Base-by-base conservation (phyloP, 2,888 invertebrate species). In the Helicoverpa assulta region DNA sequence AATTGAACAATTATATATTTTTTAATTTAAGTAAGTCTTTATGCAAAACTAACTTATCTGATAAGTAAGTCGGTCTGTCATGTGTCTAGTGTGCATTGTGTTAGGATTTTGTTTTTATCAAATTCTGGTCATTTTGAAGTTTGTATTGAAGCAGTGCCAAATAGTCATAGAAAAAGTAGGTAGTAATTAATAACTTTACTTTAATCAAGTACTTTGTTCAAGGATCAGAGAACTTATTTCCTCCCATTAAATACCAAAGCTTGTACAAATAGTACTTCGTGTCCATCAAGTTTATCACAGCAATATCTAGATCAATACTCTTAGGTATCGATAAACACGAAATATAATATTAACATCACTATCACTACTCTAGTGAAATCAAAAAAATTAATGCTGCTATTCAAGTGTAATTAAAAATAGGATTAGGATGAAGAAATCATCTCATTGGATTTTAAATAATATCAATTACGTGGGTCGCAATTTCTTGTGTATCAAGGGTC, bases 291-390 rank as follows among this genome's bases (percentile, higher is more conserved):
- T 19, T 55, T 65, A 73, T 65, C 59, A 52, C 14, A 18, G 14
- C n/a, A 64, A 54, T 63, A 50, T 43, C 37, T 14, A 50, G 52
- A 59, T 67, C 51, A 26, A 64, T 53, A 69, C 10, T 21, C 19
- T 26, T 70, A n/a, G n/a, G n/a, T n/a, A 21, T 70, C 37, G 33
- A 62, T 74, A 43, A 40, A 54, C 16, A 7, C 14, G 16, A 0
- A 43, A 56, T 8, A 19, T 54, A 43, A 56, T 8, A 19, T 54
- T 33, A 40, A n/a, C 51, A 60, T 10, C 47, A 47, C 10, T 54
- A 60, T 10, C 47, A 47, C 10, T 54, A 12, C 7, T 33, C 3
- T 5, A 21, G 37, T 61, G 52, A 47, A 26, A 47, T 69, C 37
- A 51, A 14, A 8, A 3, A 61, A n/a, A 55, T 43, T 16, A 16